A percentile compares a stretch with the other conserved stretches of the same genome.
These are phyloP conservation scores for Hapalemur alaotrensis DNA, from an alignment of 2,797 vertebrate genomes.

Conservation along the genomic window DNA sequence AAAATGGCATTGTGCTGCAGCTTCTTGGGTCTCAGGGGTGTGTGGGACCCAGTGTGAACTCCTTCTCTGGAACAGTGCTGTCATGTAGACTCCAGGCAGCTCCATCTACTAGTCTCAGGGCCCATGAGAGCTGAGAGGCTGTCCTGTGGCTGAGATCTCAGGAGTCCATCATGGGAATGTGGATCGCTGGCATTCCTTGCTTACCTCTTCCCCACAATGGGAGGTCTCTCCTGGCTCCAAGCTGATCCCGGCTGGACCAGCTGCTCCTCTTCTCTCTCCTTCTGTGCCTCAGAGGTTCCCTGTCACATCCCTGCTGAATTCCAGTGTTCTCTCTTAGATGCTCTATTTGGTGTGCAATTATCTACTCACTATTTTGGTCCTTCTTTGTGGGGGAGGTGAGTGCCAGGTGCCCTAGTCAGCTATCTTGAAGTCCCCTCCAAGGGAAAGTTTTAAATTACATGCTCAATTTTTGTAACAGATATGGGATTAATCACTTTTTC, in stretches of 20 bases:
- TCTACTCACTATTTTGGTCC: neutral
- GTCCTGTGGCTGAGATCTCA: neutral
- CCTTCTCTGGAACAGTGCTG: neutral
- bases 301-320: neutral
- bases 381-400: neutral
- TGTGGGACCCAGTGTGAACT: neutral
- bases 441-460: neutral
- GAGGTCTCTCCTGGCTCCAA: neutral
- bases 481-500: neutral
- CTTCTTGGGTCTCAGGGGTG: neutral
- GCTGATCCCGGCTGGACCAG: too few species aligned
- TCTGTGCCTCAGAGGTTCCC: neutral
- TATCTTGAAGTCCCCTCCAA: neutral
- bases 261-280: neutral
- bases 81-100: neutral
- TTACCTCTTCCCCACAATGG: neutral
- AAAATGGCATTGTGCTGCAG: neutral
- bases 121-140: neutral
- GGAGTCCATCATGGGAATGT: neutral
- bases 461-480: neutral
- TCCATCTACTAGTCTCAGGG: neutral
- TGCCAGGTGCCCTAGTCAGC: neutral
- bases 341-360: neutral
- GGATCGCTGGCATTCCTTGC: neutral
- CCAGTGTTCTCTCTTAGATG: neutral